A percentile compares a stretch with the other conserved stretches of the same genome.
Evolutionary conservation across 2,113 vertebrate species (phyloP).

Genomic region (Apeltes quadracus): DNA sequence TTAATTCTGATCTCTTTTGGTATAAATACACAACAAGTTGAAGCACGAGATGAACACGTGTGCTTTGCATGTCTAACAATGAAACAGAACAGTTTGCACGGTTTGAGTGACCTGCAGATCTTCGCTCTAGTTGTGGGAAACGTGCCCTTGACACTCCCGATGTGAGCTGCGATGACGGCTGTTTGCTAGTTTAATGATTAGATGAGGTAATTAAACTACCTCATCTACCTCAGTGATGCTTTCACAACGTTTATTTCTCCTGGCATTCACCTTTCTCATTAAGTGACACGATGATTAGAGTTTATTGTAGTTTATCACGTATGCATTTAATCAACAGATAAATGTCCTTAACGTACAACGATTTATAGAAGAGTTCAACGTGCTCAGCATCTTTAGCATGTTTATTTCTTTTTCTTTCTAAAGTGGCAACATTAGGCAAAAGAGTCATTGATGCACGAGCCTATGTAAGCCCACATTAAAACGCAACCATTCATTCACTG

Average conservation of each 20-base stretch:
- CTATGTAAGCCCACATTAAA: neutral
- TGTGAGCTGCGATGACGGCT: slow-evolving; percentile 68
- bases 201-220: too few relatives aligned
- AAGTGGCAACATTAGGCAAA: slow-evolving; percentile 4
- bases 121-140: slow-evolving; percentile 68
- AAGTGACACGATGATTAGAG: neutral
- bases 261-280: slow-evolving; percentile 3
- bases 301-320: neutral
- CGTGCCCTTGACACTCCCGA: slow-evolving; percentile 70
- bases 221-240: too few relatives aligned
- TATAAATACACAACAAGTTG: neutral
- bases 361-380: neutral
- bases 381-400: neutral
- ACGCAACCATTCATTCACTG: neutral
- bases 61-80: neutral
- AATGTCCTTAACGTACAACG: neutral
- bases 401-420: neutral
- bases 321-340: neutral
- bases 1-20: too few relatives aligned
- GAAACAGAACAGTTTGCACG: neutral
- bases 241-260: neutral
- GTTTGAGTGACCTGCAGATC: slow-evolving; percentile 49
- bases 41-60: neutral
- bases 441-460: neutral
- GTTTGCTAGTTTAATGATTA: neutral